A percentile compares a stretch with the other conserved stretches of the same genome.
Conservation (phyloP, 2,113 vertebrate genomes). For the Microtus richardsoni region DNA sequence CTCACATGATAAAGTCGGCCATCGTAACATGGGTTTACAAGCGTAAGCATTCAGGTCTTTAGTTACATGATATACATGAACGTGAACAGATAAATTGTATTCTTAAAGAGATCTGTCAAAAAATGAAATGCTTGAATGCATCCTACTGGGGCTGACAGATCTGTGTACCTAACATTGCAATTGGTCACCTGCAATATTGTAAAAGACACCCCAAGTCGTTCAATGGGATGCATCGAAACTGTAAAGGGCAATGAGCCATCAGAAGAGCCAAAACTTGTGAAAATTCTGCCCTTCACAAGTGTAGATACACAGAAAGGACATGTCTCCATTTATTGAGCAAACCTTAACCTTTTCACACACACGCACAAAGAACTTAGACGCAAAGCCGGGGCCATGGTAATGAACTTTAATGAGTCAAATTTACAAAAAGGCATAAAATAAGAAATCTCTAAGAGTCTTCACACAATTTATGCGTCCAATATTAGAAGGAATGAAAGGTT, state of each 20-base stretch:
- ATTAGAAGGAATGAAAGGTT: background rate
- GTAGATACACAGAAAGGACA: background rate
- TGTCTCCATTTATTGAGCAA: background rate
- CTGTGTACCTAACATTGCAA: no score
- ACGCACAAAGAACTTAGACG: no score
- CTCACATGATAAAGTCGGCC: background rate
- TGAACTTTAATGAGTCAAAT: background rate
- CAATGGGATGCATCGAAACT: no score
- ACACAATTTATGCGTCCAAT: background rate
- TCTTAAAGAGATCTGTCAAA: background rate
- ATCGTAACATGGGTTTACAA: background rate
- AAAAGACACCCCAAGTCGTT: background rate
- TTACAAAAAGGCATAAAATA: background rate
- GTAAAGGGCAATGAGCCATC: rapidly evolving
- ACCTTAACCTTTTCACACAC: background rate
- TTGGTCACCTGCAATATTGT: background rate
- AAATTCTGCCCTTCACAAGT: background rate
- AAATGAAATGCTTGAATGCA: background rate
- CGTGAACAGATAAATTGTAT: background rate
- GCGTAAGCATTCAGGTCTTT: background rate
- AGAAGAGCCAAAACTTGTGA: background rate
- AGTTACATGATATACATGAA: background rate
- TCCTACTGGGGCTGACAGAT: background rate
- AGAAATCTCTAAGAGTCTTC: background rate
- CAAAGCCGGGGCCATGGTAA: background rate